These are phyloP conservation scores for Pachymerium ferrugineum DNA, from an alignment of 2,888 invertebrate species.

Conservation along the genomic window DNA sequence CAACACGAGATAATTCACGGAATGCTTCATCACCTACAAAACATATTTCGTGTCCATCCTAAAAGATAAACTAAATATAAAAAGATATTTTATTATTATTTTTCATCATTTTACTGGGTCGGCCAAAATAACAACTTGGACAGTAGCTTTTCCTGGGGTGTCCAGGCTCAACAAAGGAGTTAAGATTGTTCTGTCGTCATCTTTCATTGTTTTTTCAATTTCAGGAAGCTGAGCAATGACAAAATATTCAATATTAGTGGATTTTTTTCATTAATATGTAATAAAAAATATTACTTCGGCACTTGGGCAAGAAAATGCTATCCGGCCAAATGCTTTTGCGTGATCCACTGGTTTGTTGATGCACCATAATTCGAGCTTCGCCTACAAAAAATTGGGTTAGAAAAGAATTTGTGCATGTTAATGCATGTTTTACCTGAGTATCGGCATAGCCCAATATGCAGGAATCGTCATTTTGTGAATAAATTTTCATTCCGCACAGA, in stretches of 20 bases:
- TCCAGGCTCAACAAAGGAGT: conserved; percentile 87
- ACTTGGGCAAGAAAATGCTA: conserved; percentile 83
- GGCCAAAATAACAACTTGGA: conserved; percentile 89
- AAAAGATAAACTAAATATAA: conserved; percentile 36
- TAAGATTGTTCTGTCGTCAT: conserved; percentile 66
- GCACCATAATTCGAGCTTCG: conserved; percentile 66
- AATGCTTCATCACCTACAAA: conserved; percentile 97
- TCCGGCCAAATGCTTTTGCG: conserved; percentile 86
- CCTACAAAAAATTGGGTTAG: too few species aligned
- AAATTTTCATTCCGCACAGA: conserved; percentile 66
- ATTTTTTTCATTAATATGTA: too few species aligned
- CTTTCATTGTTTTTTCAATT: conserved; percentile 67
- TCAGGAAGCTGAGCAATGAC: conserved; percentile 68
- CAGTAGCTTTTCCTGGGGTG: conserved; percentile 95
- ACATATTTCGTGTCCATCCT: conserved; percentile 96
- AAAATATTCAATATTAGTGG: not conserved
- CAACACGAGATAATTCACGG: conserved; percentile 75
- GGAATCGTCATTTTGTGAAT: conserved; percentile 56
- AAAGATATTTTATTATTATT: not conserved
- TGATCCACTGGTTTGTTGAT: conserved; percentile 69
- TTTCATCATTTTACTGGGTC: conserved; percentile 64
- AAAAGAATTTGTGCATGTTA: not conserved
- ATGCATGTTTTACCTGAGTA: conserved; percentile 57
- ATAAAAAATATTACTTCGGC: conserved; percentile 45
- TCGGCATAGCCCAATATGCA: conserved; percentile 65